These are phyloP conservation scores for Platorchestia sp. DNA, from an alignment of 1,140 invertebrate species.

Conservation along the genomic window DNA sequence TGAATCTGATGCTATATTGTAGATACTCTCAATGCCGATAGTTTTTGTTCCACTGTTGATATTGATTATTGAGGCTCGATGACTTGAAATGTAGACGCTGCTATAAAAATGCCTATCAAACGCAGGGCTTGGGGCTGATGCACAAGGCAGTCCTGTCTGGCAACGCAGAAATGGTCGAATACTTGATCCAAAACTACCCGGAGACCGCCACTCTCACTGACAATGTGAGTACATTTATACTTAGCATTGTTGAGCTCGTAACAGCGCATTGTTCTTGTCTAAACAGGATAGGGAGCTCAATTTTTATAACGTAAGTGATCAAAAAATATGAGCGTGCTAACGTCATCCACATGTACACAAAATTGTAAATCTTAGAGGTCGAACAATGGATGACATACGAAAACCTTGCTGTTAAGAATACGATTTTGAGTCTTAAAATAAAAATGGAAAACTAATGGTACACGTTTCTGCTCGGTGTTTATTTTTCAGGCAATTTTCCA, in stretches of 20 bases:
- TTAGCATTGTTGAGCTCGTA: not conserved
- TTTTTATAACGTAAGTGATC: too few species aligned
- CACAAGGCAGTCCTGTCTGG: slow-evolving; percentile 86
- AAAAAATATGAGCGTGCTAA: too few species aligned
- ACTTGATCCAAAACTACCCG: slow-evolving; percentile 82
- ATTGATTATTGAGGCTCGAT: too few species aligned
- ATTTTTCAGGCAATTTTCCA: too few species aligned
- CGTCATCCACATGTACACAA: too few species aligned
- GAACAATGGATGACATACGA: too few species aligned
- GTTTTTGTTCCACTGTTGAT: not conserved
- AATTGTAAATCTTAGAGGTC: too few species aligned
- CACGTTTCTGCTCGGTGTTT: too few species aligned
- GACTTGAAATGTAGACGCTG: not conserved
- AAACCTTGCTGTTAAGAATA: too few species aligned
- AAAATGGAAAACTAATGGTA: too few species aligned
- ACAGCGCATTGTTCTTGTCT: not conserved
- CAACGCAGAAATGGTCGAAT: slow-evolving; percentile 80
- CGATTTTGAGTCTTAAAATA: too few species aligned
- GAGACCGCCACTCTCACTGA: slow-evolving; percentile 81
- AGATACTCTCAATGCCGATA: not conserved
- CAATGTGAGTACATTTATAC: slow-evolving; percentile 75
- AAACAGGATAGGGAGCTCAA: too few species aligned
- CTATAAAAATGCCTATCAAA: not conserved
- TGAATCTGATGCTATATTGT: not conserved
- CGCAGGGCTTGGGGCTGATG: slow-evolving; percentile 80